Base-by-base conservation (phyloP, 1,140 invertebrate species). In the Aphelinus certus region DNA sequence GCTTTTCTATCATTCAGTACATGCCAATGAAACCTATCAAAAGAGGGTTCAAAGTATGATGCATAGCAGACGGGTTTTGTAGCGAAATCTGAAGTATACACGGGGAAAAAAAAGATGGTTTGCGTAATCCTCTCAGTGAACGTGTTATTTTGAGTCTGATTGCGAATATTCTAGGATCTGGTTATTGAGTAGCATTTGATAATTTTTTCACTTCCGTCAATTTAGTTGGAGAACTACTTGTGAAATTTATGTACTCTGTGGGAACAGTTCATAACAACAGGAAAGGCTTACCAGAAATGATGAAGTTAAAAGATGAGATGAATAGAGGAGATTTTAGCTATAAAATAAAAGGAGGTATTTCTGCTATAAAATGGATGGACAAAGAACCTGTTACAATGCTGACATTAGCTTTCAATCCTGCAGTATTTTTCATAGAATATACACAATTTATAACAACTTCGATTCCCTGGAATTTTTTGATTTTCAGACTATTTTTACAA, bases 11-110 rank as follows among this genome's bases (percentile, higher is more conserved):
- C 51, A 86, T 83, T 64, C 83, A 85, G 72, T 84, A 86, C 75
- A 81, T 85, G 77, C 83, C 83, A 10, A 61, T 81, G 26, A 86
- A 86, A 66, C 83, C 83, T 26, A 82, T 83, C 49, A 86, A 86
- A 81, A 76, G 81, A 45, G 82, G 83, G 1, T 84, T 81, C 74
- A 85, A 84, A 77, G 79, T 82, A 10, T 82, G 83, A 82, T 79
- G 76, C 77, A 77, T 81, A 6, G 78, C 79, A 73, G 80, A 80
- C 81, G 42, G 85, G 86, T 10, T 89, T 85, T 75, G 82, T 26
- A 26, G 26, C 82, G 26, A 26, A 26, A 26, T 26, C 26, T 26
- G 26, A 26, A 26, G 26, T 26, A 26, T 26, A 26, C 26, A 80
- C 9, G 86, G 87, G 1, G 86, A 86, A 71, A 75, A 66, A 58